phyloP scores from a whole-genome alignment of 23 tunicate species.

The Trididemnum nubilum region DNA sequence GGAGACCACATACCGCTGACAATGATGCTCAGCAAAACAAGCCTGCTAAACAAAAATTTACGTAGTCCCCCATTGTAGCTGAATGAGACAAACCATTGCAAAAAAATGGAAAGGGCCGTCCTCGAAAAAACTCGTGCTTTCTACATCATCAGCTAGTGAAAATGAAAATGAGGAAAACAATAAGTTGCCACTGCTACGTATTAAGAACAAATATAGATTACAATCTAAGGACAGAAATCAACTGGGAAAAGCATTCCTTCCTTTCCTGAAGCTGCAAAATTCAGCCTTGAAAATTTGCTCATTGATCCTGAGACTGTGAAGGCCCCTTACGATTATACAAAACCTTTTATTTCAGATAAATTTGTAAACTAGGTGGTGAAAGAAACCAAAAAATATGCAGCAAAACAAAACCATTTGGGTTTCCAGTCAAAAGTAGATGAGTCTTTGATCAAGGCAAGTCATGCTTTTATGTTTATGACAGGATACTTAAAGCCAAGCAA shows the following conservation, averaged over 20 bases:
- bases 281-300: not conserved
- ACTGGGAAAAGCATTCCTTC: not conserved
- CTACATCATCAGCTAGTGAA: not conserved
- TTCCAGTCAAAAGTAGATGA: not conserved
- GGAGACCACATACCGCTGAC: not conserved
- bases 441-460: not conserved
- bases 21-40: not conserved
- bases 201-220: not conserved
- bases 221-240: not conserved
- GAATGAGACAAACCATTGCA: not conserved
- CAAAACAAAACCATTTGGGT: not conserved
- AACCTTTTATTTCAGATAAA: not conserved
- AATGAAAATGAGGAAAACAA: not conserved
- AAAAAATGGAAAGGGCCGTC: not conserved
- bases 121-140: not conserved
- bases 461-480: not conserved
- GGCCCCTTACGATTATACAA: not conserved
- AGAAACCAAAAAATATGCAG: not conserved
- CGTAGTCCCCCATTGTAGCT: not conserved
- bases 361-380: not conserved
- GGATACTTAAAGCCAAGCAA: not conserved
- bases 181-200: not conserved
- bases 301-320: not conserved
- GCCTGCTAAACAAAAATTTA: not conserved
- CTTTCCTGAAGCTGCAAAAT: not conserved